Evolutionary conservation across 2,797 vertebrate species (phyloP), one percentile per base, ranked within the genome.

Genomic region (Poeciliopsis gracilis): DNA sequence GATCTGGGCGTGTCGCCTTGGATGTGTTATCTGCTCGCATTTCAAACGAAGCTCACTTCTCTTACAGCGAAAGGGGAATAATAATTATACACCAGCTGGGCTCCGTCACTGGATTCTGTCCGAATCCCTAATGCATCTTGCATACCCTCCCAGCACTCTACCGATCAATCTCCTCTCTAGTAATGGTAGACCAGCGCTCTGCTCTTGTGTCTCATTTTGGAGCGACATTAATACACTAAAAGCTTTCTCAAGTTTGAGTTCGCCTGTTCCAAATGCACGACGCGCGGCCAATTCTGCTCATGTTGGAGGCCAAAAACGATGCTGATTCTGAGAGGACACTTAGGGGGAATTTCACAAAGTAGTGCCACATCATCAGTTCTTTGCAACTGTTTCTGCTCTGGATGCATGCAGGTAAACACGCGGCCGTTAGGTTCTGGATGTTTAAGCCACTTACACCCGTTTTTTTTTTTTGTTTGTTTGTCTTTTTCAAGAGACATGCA

Each of bases 71-170:
- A 82, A 51, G 25, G 45, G 13, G 74, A 51, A 80, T 38, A 18
- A 59, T 78, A 77, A 87, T 72, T 78, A 78, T 61, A n/a, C 78
- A 73, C 72, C 43, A 28, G 53, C 66, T 6, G 12, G 67, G 43
- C 53, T 82, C 88, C 86, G 72, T 85, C 77, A 77, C 84, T 76
- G 72, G 76, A 69, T 28, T 72, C 38, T 77, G 85, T 20, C 78
- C 45, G 80, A 77, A 78, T 49, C 63, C 73, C 51, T 72, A 55
- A 76, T 80, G 61, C 77, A 75, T 77, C 51, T 77, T 47, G 74
- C 16, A 30, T 71, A 75, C 66, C 81, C 74, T 74, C 47, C 74
- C 76, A 83, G 69, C 57, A 13, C 66, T 81, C 77, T 47, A 46
- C 72, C 76, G 38, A 72, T 77, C 69, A 30, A 18, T 47, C 78